These are phyloP conservation scores for Psilopogon haemacephalus DNA, from an alignment of 2,113 vertebrate species.

Conservation along the genomic window DNA sequence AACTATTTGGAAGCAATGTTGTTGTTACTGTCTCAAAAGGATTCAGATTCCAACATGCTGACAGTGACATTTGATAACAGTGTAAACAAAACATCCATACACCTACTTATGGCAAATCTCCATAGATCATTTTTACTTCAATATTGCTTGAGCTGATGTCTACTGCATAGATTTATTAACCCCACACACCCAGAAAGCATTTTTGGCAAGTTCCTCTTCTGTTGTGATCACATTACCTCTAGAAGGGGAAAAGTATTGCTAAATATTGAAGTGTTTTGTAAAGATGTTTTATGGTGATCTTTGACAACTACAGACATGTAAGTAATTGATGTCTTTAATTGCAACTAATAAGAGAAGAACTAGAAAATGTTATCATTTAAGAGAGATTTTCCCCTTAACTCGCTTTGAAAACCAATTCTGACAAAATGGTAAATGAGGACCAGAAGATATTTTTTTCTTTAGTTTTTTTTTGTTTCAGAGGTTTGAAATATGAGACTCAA, in stretches of 20 bases:
- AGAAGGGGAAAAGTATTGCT: not conserved
- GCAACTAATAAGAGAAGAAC: not conserved
- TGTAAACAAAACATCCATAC: not conserved
- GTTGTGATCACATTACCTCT: not conserved
- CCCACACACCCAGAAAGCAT: not conserved
- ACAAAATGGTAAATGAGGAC: not conserved
- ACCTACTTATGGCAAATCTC: not conserved
- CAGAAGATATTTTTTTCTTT: not conserved
- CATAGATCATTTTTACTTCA: not conserved
- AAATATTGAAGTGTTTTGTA: not conserved
- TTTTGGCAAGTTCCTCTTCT: conserved; percentile 13
- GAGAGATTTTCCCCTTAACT: not conserved
- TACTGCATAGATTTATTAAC: not conserved
- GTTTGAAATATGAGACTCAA: not conserved
- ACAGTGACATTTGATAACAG: not conserved
- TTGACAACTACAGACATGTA: not conserved
- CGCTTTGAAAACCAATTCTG: not conserved
- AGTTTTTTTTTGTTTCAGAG: not conserved
- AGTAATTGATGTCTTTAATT: not conserved
- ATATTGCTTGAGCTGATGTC: not conserved
- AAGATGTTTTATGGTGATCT: not conserved
- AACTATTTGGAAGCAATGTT: not conserved
- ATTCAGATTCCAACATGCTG: not conserved
- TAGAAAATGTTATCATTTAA: not conserved
- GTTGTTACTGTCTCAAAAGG: not conserved